These are phyloP conservation scores for Cacatua alba DNA, from an alignment of 2,113 vertebrate genomes.

Conservation along the genomic window DNA sequence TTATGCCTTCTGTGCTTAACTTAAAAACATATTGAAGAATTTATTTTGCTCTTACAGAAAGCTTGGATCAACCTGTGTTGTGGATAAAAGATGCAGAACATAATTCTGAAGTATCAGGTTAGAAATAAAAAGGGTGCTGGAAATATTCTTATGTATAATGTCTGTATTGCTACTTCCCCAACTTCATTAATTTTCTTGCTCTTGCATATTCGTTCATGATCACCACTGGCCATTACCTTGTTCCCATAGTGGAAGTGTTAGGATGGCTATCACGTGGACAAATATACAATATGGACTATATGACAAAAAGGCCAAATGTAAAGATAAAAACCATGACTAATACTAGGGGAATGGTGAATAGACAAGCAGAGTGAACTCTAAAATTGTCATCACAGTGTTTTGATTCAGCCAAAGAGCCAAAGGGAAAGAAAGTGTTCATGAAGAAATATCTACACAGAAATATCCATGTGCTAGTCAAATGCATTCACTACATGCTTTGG, in stretches of 20 bases:
- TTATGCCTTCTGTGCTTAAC: neutral
- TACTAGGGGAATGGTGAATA: neutral
- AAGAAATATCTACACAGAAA: neutral
- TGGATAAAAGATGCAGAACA: neutral
- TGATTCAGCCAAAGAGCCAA: neutral
- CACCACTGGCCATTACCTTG: neutral
- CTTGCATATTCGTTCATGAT: neutral
- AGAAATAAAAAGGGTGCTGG: neutral
- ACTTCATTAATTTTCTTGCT: neutral
- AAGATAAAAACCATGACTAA: neutral
- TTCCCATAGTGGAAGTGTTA: neutral
- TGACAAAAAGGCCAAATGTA: neutral
- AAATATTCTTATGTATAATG: neutral
- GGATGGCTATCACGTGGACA: neutral
- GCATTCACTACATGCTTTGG: neutral
- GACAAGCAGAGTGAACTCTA: neutral
- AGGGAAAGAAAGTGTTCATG: neutral
- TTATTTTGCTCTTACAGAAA: neutral
- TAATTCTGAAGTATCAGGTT: neutral
- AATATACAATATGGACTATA: neutral
- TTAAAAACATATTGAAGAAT: neutral
- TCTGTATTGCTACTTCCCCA: neutral
- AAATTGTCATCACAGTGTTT: neutral
- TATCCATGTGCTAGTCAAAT: neutral
- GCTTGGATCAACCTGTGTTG: neutral